These are phyloP conservation scores for Campaea margaritaria DNA, from an alignment of 2,888 invertebrate species.

Conservation along the genomic window DNA sequence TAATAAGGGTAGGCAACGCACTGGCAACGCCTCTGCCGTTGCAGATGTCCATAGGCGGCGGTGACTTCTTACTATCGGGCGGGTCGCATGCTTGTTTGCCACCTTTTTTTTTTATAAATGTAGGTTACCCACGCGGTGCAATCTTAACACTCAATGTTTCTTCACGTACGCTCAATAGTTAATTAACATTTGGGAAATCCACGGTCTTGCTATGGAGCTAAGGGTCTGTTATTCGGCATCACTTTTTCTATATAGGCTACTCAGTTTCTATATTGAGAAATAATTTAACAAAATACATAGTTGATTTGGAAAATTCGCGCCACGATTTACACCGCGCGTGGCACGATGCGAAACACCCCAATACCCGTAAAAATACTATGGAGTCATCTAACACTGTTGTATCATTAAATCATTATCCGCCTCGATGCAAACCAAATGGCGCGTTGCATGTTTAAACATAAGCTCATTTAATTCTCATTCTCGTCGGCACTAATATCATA, in stretches of 20 bases:
- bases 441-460: constrained; percentile 30
- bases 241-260: not conserved
- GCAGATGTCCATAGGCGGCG: too few species aligned
- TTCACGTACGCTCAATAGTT: too few species aligned
- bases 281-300: too few species aligned
- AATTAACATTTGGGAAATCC: too few species aligned
- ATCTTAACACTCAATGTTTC: too few species aligned
- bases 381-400: not conserved
- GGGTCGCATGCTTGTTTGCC: too few species aligned
- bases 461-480: constrained; percentile 46
- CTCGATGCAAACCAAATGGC: constrained; percentile 42
- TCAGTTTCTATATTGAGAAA: not conserved
- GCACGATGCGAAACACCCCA: not conserved
- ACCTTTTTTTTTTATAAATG: too few species aligned
- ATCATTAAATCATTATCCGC: constrained; percentile 6
- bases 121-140: not conserved
- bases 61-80: too few species aligned
- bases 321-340: too few species aligned
- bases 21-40: too few species aligned
- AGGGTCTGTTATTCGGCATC: not conserved
- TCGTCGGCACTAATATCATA: constrained; percentile 46
- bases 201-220: not conserved
- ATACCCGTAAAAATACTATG: not conserved
- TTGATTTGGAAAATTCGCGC: too few species aligned
- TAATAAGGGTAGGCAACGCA: too few species aligned